Evolutionary conservation across 2,113 vertebrate species (phyloP).

Genomic region (Pogona vitticeps): DNA sequence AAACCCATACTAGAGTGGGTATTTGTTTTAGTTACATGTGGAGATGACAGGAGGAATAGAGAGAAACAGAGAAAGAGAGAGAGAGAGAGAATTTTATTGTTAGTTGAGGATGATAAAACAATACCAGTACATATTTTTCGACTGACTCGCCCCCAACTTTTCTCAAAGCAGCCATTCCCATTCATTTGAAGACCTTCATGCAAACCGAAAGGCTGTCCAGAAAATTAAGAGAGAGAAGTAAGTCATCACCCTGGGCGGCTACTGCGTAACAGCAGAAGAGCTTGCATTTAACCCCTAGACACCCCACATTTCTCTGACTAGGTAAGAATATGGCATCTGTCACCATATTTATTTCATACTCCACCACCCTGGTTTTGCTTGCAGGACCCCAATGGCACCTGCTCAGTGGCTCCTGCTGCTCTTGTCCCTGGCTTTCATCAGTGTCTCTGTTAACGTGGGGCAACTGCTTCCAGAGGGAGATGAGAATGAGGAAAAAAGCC

Average conservation of each 20-base stretch:
- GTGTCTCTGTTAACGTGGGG: constrained; percentile 65
- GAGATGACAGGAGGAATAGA: background rate
- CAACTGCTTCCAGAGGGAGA: constrained; percentile 70
- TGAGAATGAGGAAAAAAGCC: constrained; percentile 62
- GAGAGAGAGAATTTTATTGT: constrained; percentile 5
- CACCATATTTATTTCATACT: constrained; percentile 9
- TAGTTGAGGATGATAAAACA: constrained; percentile 10
- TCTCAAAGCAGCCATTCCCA: constrained; percentile 35
- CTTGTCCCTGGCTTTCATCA: constrained; percentile 71
- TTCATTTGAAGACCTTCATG: constrained; percentile 20
- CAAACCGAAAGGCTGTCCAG: constrained; percentile 6
- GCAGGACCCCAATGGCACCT: constrained; percentile 77
- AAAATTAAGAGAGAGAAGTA: constrained; percentile 34
- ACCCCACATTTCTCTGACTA: background rate
- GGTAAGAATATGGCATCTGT: background rate
- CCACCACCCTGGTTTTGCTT: constrained; percentile 15
- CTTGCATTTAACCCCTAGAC: background rate
- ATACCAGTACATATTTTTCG: constrained; percentile 10
- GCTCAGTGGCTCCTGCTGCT: constrained; percentile 76
- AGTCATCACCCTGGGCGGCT: constrained; percentile 3
- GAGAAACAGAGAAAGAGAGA: background rate
- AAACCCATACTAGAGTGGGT: constrained; percentile 3
- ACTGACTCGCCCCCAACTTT: constrained; percentile 8
- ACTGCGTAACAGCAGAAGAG: background rate
- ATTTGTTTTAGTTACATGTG: background rate